These are phyloP conservation scores for Gonatopus flavifemur DNA, from an alignment of 1,140 invertebrate species.

Conservation along the genomic window DNA sequence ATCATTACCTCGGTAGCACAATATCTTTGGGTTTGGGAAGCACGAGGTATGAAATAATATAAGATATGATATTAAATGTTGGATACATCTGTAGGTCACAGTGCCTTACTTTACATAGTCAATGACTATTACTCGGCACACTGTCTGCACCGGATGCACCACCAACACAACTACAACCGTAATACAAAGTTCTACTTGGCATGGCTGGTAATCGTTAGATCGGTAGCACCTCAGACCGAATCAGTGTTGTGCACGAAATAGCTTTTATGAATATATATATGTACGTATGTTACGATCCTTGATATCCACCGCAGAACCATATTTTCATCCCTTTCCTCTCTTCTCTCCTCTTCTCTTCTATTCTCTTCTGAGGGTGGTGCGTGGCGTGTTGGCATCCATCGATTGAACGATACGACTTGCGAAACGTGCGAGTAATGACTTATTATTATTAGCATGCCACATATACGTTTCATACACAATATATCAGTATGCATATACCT, in stretches of 20 bases:
- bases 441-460: constrained; percentile 25
- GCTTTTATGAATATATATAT: too few relatives aligned
- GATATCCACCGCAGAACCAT: constrained; percentile 1
- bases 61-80: too few relatives aligned
- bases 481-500: too few relatives aligned
- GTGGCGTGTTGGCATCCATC: constrained; percentile 20
- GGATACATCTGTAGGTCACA: too few relatives aligned
- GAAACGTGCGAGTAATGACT: constrained; percentile 19
- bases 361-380: too few relatives aligned
- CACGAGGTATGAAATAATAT: too few relatives aligned
- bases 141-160: constrained; percentile 17
- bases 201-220: constrained; percentile 25
- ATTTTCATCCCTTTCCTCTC: constrained; percentile 3
- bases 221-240: constrained; percentile 20
- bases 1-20: too few relatives aligned
- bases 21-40: too few relatives aligned
- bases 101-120: constrained; percentile 9
- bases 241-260: constrained; percentile 18
- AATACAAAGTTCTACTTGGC: constrained; percentile 11
- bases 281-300: constrained; percentile 10
- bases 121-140: constrained; percentile 9
- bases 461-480: too few relatives aligned
- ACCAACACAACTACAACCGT: too few relatives aligned
- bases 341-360: too few relatives aligned
- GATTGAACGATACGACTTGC: constrained; percentile 18